Conservation (phyloP, 1,140 invertebrate species). For the Caenorhabditis latens region DNA sequence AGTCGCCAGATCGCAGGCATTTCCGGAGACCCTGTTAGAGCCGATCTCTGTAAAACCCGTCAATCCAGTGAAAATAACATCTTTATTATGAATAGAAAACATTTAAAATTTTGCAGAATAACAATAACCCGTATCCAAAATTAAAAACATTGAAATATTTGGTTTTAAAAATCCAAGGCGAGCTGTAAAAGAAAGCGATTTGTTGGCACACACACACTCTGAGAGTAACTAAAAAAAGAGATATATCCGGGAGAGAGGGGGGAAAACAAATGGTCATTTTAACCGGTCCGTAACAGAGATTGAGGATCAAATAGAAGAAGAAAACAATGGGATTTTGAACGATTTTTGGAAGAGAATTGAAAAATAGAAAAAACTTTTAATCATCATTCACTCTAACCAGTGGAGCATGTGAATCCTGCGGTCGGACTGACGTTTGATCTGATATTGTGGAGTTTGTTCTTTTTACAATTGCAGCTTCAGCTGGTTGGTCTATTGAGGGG, state of each 20-base stretch:
- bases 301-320: conserved; percentile 41
- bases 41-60: too few relatives aligned
- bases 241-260: not conserved
- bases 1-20: too few relatives aligned
- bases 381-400: conserved; percentile 57
- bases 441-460: conserved; percentile 35
- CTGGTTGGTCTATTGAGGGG: conserved; percentile 52
- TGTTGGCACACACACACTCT: conserved; percentile 9
- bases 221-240: not conserved
- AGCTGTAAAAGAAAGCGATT: conserved; percentile 20
- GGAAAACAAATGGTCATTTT: not conserved
- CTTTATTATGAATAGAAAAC: conserved; percentile 15
- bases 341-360: not conserved
- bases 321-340: not conserved
- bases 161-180: not conserved
- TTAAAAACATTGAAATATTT: conserved; percentile 8
- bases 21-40: too few relatives aligned
- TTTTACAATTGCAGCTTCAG: conserved; percentile 59
- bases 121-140: conserved; percentile 19
- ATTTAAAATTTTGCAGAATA: conserved; percentile 17
- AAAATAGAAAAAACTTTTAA: not conserved
- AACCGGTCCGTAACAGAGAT: conserved; percentile 46
- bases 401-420: conserved; percentile 55
- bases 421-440: conserved; percentile 2
- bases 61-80: not conserved